Percentiles rank a stretch among this genome's conserved stretches.
These are phyloP conservation scores for Encarsia formosa DNA, from an alignment of 2,888 invertebrate genomes.

Conservation along the genomic window DNA sequence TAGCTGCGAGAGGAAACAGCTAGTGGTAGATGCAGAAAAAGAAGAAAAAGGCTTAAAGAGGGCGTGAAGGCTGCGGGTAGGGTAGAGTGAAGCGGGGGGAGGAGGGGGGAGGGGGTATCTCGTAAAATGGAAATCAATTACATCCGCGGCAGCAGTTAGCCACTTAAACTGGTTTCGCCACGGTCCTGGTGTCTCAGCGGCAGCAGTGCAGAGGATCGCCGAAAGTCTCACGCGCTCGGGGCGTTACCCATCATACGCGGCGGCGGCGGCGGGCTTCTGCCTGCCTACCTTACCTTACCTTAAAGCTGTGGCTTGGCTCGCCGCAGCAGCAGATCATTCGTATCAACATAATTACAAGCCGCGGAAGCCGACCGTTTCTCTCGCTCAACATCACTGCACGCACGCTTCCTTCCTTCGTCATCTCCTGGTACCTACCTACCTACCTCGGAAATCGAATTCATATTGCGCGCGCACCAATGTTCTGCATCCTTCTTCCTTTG, in stretches of 20 bases:
- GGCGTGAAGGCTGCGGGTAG: no score
- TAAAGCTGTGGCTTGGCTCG: background rate
- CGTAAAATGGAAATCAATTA: constrained; percentile 53
- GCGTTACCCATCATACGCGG: no score
- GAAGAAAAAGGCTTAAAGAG: no score
- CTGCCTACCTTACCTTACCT: constrained; percentile 25
- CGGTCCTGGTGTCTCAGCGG: constrained; percentile 35
- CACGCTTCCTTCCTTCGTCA: background rate
- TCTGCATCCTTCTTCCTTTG: background rate
- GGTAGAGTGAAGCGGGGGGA: no score
- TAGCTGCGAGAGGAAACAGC: no score
- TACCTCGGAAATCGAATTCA: no score
- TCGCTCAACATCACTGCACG: no score
- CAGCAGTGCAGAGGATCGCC: background rate
- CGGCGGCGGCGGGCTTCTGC: constrained; percentile 42
- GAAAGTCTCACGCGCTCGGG: background rate
- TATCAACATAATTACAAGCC: constrained; percentile 54
- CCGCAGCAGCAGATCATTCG: constrained; percentile 50
- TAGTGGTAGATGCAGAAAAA: no score
- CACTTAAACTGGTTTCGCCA: constrained; percentile 53
- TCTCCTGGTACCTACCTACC: background rate
- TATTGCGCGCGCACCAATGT: background rate
- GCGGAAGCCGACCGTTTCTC: constrained; percentile 52
- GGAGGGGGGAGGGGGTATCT: no score
- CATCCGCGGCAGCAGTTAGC: constrained; percentile 49